Evolutionary conservation across 2,113 vertebrate species (phyloP).

Genomic region (Crypturellus undulatus): DNA sequence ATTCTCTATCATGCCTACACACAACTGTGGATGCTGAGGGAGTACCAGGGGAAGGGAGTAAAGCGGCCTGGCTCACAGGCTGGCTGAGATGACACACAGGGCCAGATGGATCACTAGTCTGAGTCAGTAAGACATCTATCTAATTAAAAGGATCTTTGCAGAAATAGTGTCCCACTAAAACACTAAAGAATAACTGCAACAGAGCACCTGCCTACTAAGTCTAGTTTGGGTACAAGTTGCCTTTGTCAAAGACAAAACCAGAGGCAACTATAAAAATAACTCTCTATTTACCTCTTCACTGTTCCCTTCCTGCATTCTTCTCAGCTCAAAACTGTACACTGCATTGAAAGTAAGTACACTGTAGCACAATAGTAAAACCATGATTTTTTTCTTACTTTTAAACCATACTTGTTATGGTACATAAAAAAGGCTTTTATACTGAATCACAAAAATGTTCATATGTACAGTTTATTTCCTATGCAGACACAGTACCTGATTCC

Average conservation of each 20-base stretch:
- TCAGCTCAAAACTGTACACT: neutral
- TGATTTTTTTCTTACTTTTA: neutral
- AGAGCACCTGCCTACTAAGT: neutral
- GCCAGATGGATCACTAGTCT: neutral
- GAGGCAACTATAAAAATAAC: neutral
- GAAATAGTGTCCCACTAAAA: neutral
- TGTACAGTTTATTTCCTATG: neutral
- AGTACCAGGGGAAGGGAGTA: neutral
- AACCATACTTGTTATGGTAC: neutral
- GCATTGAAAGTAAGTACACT: neutral
- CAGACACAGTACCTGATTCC: conserved; percentile 88
- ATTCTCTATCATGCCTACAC: neutral
- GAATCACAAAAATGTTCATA: too few relatives aligned
- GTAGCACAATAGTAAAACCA: neutral
- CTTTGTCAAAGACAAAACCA: neutral
- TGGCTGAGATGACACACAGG: neutral
- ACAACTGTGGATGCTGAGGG: neutral
- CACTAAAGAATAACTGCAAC: neutral
- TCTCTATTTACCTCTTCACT: neutral
- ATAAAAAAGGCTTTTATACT: neutral
- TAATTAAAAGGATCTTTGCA: neutral
- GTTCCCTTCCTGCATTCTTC: neutral
- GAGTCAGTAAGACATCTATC: accelerated
- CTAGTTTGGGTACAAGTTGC: neutral
- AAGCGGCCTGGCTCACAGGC: neutral